Evolutionary conservation across 2,113 vertebrate genomes (phyloP).

Genomic region (Periophthalmodon schlosseri): DNA sequence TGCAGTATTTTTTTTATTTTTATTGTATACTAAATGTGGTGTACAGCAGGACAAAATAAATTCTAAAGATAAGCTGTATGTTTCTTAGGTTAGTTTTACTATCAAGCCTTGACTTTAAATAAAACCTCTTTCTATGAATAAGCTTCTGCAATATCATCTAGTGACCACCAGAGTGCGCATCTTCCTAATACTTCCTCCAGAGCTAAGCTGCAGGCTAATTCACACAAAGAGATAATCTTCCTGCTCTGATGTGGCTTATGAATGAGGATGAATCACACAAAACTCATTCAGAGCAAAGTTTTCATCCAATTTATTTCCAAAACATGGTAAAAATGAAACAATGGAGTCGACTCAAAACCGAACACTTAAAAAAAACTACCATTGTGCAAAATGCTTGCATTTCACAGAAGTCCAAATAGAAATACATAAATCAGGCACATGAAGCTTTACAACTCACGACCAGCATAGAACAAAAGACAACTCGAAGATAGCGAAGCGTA

Average conservation of each 20-base stretch:
- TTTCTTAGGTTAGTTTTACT: too few relatives aligned
- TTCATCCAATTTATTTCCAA: conserved; percentile 71
- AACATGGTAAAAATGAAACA: conserved; percentile 64
- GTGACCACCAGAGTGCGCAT: conserved; percentile 54
- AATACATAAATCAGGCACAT: conserved; percentile 84
- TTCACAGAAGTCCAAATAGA: conserved; percentile 64
- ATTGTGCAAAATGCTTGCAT: conserved; percentile 75
- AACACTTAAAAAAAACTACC: conserved; percentile 52
- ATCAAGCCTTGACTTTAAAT: background rate
- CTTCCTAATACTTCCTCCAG: conserved; percentile 15
- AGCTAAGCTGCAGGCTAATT: background rate
- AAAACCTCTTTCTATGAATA: background rate
- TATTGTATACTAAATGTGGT: too few relatives aligned
- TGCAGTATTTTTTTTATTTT: too few relatives aligned
- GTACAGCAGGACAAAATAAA: too few relatives aligned
- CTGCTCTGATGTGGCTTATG: conserved; percentile 2
- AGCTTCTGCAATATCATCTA: background rate
- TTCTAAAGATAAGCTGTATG: too few relatives aligned
- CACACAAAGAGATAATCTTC: background rate
- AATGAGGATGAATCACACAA: conserved; percentile 7
- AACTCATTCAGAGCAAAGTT: conserved; percentile 35
- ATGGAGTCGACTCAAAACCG: conserved; percentile 49
- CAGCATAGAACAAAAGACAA: conserved; percentile 68
- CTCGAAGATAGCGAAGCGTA: conserved; percentile 82
- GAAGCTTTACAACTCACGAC: conserved; percentile 90